Evolutionary conservation across 2,113 vertebrate species (phyloP), one percentile per base, ranked within the genome.

Genomic region (Nannobrachium achirus): DNA sequence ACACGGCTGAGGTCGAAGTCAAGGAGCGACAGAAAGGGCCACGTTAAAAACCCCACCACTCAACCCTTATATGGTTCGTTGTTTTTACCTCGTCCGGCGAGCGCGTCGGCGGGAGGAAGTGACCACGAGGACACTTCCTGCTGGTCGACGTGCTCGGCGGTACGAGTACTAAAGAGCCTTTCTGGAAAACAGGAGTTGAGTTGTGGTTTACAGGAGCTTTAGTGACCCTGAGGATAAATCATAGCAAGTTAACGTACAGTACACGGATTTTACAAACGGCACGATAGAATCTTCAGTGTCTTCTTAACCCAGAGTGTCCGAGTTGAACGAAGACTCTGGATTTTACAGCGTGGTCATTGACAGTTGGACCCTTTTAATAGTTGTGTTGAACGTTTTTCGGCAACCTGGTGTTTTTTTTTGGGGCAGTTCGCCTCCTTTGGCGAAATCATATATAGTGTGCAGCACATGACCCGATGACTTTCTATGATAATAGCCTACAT

Each of bases 281-380:
- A 33, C 25, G 6, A 33, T 33, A 33, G 25, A 33, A 33, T 33
- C 3, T 3, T 33, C 25, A 33, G 25, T 33, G 25, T 33, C 25
- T 33, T 33, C 6, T 33, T 33, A 33, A 33, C 25, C 2, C 25
- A 33, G 25, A 33, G 25, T 33, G 6, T 33, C 25, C 25, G 25
- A 33, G 25, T 33, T 33, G n/a, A n/a, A n/a, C n/a, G n/a, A 33
- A 33, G 25, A 4, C 25, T 33, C 25, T 33, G 25, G 25, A 33
- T 33, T 33, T 33, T 33, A 33, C 25, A 73, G 51, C 63, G 65
- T 76, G 76, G 81, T 73, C 81, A 84, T 76, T 82, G 62, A n/a
- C n/a, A 76, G 73, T 73, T 75, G 71, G 69, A 79, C 56, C 70
- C 39, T 56, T 15, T n/a, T n/a, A n/a, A n/a, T 40, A 14, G 38